Evolutionary conservation across 2,888 invertebrate genomes (phyloP), one percentile per base, ranked within the genome.

Genomic region (Papilio protenor): DNA sequence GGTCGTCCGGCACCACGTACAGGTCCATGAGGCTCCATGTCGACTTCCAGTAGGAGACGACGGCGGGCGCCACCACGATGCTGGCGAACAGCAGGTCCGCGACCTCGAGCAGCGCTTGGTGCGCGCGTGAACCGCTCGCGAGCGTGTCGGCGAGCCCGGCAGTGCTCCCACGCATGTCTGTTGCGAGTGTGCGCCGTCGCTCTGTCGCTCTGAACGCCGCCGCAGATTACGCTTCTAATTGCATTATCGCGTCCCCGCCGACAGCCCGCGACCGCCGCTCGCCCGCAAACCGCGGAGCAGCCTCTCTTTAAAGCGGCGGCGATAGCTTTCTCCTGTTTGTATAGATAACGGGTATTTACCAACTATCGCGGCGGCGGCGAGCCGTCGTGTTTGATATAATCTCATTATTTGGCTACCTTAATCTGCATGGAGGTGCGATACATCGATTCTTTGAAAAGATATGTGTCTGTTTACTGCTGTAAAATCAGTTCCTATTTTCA

Each of bases 21-120:
- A 96, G 88, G 87, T 96, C 97, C 95, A 97, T 96, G 74, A 98
- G 95, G 70, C 96, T 96, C 98, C 98, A 98, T 71, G 97, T 97
- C 81, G 98, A 97, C 81, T 98, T 95, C 98, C 98, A 98, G 90
- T 98, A 98, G 81, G 96, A 96, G 78, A 98, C 97, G 73, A 98
- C 97, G 77, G 97, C 96, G 16, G 98, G 98, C 2, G 97, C 97
- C 23, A 98, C 96, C 55, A 98, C 95, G 16, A 96, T 87, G 82
- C 96, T 96, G 75, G 98, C 96, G 88, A 98, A 95, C 27, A 97
- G 86, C 55, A 96, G 95, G 90, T 98, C 98, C 80, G 98, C 93
- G 82, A 96, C 89, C 80, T 96, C 96, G 75, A 98, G 95, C 74
- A 97, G 91, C 80, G 86, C 92, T 85, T 88, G 89, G 88, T 88